A percentile compares a stretch with the other conserved stretches of the same genome.
phyloP scores from a whole-genome alignment of 2,113 vertebrate species.

The Ursus arctos region DNA sequence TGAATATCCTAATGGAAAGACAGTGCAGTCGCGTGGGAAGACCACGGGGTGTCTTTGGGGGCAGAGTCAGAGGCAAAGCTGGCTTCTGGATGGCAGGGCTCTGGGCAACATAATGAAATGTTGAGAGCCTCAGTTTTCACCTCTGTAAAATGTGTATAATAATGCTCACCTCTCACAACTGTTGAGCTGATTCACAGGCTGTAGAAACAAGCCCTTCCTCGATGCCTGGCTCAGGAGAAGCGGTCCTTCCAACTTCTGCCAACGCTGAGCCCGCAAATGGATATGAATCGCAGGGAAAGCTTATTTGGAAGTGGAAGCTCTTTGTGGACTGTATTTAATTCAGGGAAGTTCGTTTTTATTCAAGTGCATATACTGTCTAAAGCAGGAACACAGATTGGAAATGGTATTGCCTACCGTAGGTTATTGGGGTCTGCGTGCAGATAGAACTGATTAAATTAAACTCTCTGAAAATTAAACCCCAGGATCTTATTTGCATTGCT shows the following conservation, averaged over 20 bases:
- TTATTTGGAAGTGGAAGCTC: not conserved
- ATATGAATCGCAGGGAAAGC: not conserved
- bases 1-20: not conserved
- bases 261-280: not conserved
- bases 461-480: not conserved
- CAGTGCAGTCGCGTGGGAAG: not conserved
- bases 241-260: not conserved
- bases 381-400: not conserved
- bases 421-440: not conserved
- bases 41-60: not conserved
- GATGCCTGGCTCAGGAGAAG: too few relatives aligned
- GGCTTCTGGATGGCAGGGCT: fast-evolving
- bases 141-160: not conserved
- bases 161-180: not conserved
- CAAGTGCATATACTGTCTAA: not conserved
- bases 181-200: not conserved
- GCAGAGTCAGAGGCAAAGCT: not conserved
- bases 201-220: not conserved
- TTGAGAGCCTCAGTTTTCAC: not conserved
- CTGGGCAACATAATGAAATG: not conserved
- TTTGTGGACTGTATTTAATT: not conserved
- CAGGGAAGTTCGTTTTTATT: not conserved
- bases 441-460: not conserved
- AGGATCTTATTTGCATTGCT: not conserved
- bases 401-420: not conserved